Base-by-base conservation (phyloP, 2,113 vertebrate species). In the Percina caprodes region DNA sequence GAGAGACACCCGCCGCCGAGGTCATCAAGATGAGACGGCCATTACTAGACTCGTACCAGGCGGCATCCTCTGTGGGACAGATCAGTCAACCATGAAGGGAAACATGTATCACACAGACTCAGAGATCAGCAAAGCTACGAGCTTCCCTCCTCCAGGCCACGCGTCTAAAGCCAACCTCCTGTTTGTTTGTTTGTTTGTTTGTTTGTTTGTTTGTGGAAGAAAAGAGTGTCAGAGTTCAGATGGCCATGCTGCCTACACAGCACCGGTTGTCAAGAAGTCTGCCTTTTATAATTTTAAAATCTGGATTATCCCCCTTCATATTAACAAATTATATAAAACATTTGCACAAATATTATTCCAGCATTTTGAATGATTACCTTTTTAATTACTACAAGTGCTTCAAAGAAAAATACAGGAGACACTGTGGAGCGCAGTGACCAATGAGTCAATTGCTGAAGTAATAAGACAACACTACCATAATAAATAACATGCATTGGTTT, bases 21-120 rank as follows among this genome's bases (percentile, higher is more conserved):
- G 75, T 83, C 72, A 91, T 92, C 92, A 95, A 61, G 35, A 74
- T 12, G 65, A 95, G 73, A 14, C 49, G 89, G 13, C 91, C 90
- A 21, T 89, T 79, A 58, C 82, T 93, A 8, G 91, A 69, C 74
- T 92, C 63, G 7, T 93, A 95, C 95, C 94, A 95, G 45, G 83
- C 54, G 65, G 91, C 83, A 6, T 93, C 76, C 82, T 92, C 95
- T 96, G 92, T 33, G 75, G 77, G 72, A 73, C 66, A 54, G 56
- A 90, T 70, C 81, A 77, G 46, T 68, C 48, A 46, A 69, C 79
- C 81, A 88, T 86, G 61, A 88, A 84, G 76, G 51, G 21, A 85
- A 54, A 79, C 74, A 65, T 80, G 86, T 75, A 81, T 87, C 83
- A 91, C 74, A 88, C 66, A 54, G 89, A 90, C 86, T 89, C 56